Evolutionary conservation across 2,113 vertebrate genomes (phyloP), one percentile per base, ranked within the genome.

Genomic region (Tylochromis polylepis): DNA sequence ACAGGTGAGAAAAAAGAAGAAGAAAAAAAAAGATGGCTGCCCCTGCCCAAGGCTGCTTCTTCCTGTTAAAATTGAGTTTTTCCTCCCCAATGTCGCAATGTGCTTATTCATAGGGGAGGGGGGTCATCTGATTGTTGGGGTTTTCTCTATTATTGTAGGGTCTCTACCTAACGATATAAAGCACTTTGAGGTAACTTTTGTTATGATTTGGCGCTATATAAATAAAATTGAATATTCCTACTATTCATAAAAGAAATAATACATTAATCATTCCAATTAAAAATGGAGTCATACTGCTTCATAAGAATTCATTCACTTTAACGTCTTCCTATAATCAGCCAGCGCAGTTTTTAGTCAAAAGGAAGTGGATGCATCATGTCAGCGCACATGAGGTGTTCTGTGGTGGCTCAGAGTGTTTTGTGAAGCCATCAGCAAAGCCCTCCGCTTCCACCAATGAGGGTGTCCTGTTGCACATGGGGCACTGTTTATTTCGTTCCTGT

Each of bases 391-490:
- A 82, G 20, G 38, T 0, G 12, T 88, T 85, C 3, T 79, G 2
- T 0, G 81, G 86, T 5, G 0, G 12, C 0, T 81, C 62, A 0
- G 18, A 11, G 6, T 86, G 85, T 1, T 79, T 86, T 2, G 98
- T 99, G 94, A 99, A 99, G 0, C 99, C 98, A 0, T 99, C 98
- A 0, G 97, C 97, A 0, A 97, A 98, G 1, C 97, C 98, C 9
- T 95, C 90, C 0, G 96, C 97, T 4, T 96, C 94, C 87, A 97
- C 94, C 89, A 99, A 95, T 2, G 94, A 31, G 0, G 98, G 99
- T 5, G 38, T 90, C 62, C 87, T 87, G 94, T 94, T 89, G 93
- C 99, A 99, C 98, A 99, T 99, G 84, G 98, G 99, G 83, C 99
- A 99, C 7, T 96, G 97, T 11, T 43, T 93, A 94, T 99, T 99